phyloP scores from a whole-genome alignment of 2,797 vertebrate species.

The Smutsia temminckii region DNA sequence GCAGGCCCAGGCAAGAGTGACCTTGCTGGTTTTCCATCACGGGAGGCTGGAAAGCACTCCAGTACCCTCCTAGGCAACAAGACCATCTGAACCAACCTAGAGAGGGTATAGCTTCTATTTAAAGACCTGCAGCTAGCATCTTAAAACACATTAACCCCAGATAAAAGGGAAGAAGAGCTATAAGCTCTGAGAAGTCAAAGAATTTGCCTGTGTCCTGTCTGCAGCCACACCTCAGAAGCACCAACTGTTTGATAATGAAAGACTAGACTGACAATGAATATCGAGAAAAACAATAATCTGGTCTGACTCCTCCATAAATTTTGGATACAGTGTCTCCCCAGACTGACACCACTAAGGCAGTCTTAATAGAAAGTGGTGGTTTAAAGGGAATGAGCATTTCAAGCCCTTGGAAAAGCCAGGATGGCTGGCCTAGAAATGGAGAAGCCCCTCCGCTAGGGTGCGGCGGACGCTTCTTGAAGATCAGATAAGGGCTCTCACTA shows the following conservation, averaged over 20 bases:
- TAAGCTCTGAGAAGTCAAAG: neutral
- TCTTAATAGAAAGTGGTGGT: neutral
- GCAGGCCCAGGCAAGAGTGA: neutral
- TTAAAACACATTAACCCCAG: neutral
- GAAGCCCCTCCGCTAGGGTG: constrained; percentile 2
- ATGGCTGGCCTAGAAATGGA: neutral
- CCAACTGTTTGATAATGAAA: neutral
- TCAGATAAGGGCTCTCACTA: constrained; percentile 30
- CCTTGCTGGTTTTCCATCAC: neutral
- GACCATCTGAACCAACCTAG: neutral
- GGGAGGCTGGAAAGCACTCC: neutral
- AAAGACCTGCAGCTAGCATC: neutral
- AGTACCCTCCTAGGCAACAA: neutral
- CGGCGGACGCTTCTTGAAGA: neutral
- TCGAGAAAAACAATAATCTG: neutral
- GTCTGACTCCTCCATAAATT: neutral
- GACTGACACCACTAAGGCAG: neutral
- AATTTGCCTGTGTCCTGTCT: neutral
- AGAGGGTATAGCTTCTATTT: neutral
- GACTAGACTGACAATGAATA: neutral
- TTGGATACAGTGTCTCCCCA: neutral
- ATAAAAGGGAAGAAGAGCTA: neutral
- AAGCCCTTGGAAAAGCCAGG: neutral
- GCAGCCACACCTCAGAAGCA: neutral
- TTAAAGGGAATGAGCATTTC: constrained; percentile 1